A percentile compares a stretch with the other conserved stretches of the same genome.
Conservation (phyloP, 2,113 vertebrate species). For the Epinephelus lanceolatus region DNA sequence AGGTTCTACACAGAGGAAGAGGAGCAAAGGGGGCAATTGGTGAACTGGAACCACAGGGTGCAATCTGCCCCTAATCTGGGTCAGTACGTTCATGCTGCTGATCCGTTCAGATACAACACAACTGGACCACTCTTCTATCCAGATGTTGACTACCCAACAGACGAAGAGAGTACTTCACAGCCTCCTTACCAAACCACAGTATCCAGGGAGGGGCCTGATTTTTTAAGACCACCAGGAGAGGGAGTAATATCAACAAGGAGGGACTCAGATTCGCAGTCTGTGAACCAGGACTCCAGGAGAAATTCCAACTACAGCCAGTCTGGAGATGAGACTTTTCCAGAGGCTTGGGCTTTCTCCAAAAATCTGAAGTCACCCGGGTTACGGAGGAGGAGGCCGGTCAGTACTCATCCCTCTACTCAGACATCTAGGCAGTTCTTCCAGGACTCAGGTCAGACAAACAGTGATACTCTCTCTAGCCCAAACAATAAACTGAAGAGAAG, state of each 20-base stretch:
- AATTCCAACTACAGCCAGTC: constrained; percentile 41
- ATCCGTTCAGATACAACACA: constrained; percentile 26
- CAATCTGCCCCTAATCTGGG: constrained; percentile 17
- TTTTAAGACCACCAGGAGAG: background rate
- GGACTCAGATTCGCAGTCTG: constrained; percentile 29
- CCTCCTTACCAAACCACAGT: background rate
- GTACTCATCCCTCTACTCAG: constrained; percentile 5
- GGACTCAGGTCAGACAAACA: background rate
- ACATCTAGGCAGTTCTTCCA: background rate
- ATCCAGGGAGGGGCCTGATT: constrained; percentile 2
- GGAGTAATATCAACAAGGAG: constrained; percentile 12
- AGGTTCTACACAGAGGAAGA: constrained; percentile 37
- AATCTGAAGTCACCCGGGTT: constrained; percentile 71
- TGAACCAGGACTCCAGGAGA: constrained; percentile 20
- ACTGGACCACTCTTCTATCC: constrained; percentile 54
- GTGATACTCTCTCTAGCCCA: constrained; percentile 63
- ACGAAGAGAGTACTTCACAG: constrained; percentile 34
- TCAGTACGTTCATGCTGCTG: background rate
- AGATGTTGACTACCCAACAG: constrained; percentile 70
- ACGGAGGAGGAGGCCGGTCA: constrained; percentile 61
- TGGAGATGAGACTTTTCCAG: constrained; percentile 41
- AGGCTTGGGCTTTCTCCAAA: constrained; percentile 52
- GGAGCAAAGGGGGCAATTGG: constrained; percentile 36
- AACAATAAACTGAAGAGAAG: constrained; percentile 39
- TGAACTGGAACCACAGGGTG: constrained; percentile 45